Evolutionary conservation across 2,113 vertebrate genomes (phyloP).

Genomic region (Callaeas wilsoni): DNA sequence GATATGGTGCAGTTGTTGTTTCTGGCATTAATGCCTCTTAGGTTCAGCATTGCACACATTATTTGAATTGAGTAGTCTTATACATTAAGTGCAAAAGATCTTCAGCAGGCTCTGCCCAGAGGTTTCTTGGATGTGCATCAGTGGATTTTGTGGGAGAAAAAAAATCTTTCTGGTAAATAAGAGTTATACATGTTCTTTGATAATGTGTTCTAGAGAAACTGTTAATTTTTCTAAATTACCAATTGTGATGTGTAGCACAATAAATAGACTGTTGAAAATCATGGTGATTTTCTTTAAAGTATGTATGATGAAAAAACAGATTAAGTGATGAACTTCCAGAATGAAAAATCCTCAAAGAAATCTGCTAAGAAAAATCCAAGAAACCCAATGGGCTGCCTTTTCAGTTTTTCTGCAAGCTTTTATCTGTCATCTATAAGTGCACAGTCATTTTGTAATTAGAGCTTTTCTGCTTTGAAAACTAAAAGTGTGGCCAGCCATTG

Average conservation of each 20-base stretch:
- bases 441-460: background rate
- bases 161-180: conserved; percentile 17
- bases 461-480: background rate
- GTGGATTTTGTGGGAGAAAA: conserved; percentile 45
- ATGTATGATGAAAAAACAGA: background rate
- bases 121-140: conserved; percentile 61
- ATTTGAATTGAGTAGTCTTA: conserved; percentile 53
- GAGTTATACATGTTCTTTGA: conserved; percentile 17
- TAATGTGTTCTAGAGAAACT: conserved; percentile 45
- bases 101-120: conserved; percentile 49
- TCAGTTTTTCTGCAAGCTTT: background rate
- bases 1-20: conserved; percentile 68
- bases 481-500: background rate
- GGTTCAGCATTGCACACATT: conserved; percentile 28
- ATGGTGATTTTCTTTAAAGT: conserved; percentile 17
- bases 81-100: conserved; percentile 62
- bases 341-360: background rate
- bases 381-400: background rate
- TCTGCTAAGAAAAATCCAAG: background rate
- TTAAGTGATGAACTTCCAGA: conserved; percentile 7
- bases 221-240: conserved; percentile 43
- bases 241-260: conserved; percentile 25
- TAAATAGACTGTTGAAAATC: conserved; percentile 48
- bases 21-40: conserved; percentile 56
- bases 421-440: background rate